A percentile compares a stretch with the other conserved stretches of the same genome.
These are phyloP conservation scores for Notolabrus celidotus DNA, from an alignment of 2,797 vertebrate genomes.

Conservation along the genomic window DNA sequence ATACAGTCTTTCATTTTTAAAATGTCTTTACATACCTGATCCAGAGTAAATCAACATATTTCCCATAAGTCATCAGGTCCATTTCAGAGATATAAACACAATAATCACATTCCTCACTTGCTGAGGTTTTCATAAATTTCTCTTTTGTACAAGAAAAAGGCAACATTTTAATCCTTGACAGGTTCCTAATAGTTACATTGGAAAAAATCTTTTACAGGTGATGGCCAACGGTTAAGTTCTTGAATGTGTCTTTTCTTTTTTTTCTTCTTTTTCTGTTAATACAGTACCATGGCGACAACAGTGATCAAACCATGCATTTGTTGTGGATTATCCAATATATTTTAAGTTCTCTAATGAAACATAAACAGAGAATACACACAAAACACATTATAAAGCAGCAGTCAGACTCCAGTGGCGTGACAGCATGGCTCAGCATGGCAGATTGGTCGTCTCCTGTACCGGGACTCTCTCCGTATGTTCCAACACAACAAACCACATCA, in stretches of 20 bases:
- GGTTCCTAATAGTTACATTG: constrained; percentile 95
- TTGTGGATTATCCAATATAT: constrained; percentile 83
- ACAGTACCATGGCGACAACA: constrained; percentile 97
- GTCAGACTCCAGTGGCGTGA: constrained; percentile 92
- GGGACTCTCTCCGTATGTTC: constrained; percentile 64
- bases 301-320: constrained; percentile 91
- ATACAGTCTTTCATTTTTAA: constrained; percentile 90
- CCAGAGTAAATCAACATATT: constrained; percentile 97
- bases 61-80: constrained; percentile 93
- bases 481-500: constrained; percentile 57
- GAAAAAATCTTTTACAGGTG: constrained; percentile 94
- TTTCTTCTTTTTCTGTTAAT: constrained; percentile 78
- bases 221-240: constrained; percentile 87
- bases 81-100: constrained; percentile 98
- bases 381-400: constrained; percentile 91
- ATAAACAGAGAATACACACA: constrained; percentile 87
- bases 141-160: constrained; percentile 99
- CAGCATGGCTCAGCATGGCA: constrained; percentile 98
- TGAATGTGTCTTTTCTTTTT: constrained; percentile 51
- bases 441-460: constrained; percentile 84
- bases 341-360: constrained; percentile 86
- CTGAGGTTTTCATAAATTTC: constrained; percentile 97
- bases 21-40: constrained; percentile 98
- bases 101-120: constrained; percentile 95
- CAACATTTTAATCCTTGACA: constrained; percentile 93